Base-by-base conservation (phyloP, 1,140 invertebrate species). In the Meloidogyne chitwoodi region DNA sequence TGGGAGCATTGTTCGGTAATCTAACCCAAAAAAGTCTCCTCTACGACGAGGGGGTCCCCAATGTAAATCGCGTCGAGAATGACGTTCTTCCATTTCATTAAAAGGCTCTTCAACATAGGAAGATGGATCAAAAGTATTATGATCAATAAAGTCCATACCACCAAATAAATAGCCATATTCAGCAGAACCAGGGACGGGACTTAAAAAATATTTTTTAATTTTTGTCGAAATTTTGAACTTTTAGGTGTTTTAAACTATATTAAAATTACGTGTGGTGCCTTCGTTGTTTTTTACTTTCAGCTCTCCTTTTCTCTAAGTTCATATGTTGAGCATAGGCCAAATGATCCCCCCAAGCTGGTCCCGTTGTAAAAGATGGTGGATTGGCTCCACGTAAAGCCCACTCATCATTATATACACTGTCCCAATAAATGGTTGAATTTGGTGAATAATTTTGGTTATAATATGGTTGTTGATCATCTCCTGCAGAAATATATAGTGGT, bases 91-190 rank as follows among this genome's bases (percentile, higher is more conserved):
- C 22, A 29, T 48, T 11, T 38, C 27, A 41, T 80, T 65, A 27
- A 70, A 80, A 29, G 29, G 48, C 38, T 81, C 76, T 14, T 69
- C 63, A 44, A 82, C 75, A 29, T 76, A 22, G 5, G 64, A 24
- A 71, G 74, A n/a, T 71, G 67, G 31, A 38, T 44, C 22, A 34
- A 74, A 71, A 48, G 62, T 38, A 3, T 22, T 27, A 61, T 81
- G 80, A 68, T 82, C 72, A 48, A 85, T 80, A 68, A 77, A 85
- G 68, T 85, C 84, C 79, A 87, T 84, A 73, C 84, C 84, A 67
- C 84, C 84, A 64, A 82, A 86, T 61, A 80, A 69, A 68, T 85
- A 85, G 31, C 84, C 85, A 44, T 76, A 72, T 69, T 77, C 77
- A 10, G 80, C 76, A 8, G 80, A 82, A 26, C 82, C 82, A 4